phyloP scores from a whole-genome alignment of 2,797 vertebrate genomes.

The Hypotaenidia philippensis region DNA sequence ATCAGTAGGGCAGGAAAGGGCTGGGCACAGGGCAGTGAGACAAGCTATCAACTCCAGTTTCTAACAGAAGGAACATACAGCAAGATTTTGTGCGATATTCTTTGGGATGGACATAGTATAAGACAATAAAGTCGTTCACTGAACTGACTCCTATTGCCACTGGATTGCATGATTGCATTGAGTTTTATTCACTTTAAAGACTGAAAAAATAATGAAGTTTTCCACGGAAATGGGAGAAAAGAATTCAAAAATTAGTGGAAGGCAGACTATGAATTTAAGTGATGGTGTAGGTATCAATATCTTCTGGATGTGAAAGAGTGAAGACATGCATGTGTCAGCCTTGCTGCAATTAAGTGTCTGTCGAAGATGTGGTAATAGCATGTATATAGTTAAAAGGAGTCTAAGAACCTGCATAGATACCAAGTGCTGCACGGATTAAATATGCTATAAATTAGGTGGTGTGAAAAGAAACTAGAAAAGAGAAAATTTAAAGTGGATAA shows the following conservation, averaged over 20 bases:
- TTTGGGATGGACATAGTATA: background rate
- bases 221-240: background rate
- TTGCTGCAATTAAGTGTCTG: background rate
- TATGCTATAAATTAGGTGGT: background rate
- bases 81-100: background rate
- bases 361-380: background rate
- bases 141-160: background rate
- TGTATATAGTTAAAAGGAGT: background rate
- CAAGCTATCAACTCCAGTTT: background rate
- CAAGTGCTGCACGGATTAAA: background rate
- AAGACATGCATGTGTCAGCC: background rate
- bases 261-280: background rate
- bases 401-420: background rate
- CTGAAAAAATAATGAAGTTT: background rate
- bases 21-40: background rate
- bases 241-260: background rate
- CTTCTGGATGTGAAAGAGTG: background rate
- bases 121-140: background rate
- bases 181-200: background rate
- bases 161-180: background rate
- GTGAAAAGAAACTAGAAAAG: background rate
- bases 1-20: background rate
- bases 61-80: background rate
- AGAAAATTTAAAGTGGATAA: background rate
- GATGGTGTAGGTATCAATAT: background rate